Base-by-base conservation (phyloP, 2,797 vertebrate genomes). In the Melanotaenia maccullochi region DNA sequence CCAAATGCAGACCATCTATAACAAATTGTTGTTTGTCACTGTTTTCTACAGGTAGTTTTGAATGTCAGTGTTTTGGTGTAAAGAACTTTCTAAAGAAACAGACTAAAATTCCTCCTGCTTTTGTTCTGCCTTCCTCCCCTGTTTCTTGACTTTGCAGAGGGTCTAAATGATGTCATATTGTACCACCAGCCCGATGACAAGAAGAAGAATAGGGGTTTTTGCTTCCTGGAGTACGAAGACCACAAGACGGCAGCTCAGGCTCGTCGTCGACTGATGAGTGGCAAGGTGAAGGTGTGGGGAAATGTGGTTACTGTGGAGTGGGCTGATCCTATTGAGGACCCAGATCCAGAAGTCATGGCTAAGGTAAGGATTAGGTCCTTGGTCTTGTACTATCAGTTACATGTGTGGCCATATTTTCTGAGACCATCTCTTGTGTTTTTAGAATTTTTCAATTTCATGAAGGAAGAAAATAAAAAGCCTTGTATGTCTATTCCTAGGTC, bases 151-250 rank as follows among this genome's bases (percentile, higher is more conserved):
- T 84, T 77, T 55, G 51, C 91, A 99, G 98, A 99, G 96, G 97
- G 98, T 90, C 97, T 99, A 92, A 98, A 97, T 91, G 98, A 99
- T 88, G 97, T 99, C 90, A 99, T 99, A 95, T 95, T 99, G 85
- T 99, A 99, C 92, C 97, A 98, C 89, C 98, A 99, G 91, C 98
- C 97, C 22, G 98, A 99, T 33, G 98, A 99, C 90, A 99, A 99
- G 94, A 99, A 97, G 89, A 99, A 99, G 90, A 99, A 99, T 85
- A 92, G 98, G 22, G 98, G 98, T 33, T 99, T 99, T 93, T 99
- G 98, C 89, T 99, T 99, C 87, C 93, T 99, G 90, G 98, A 99
- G 90, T 99, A 99, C 63, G 98, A 99, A 95, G 98, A 99, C 94
- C 98, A 99, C 87, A 99, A 99, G 93, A 97, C 97, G 0, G 98